Conservation (phyloP, 2,797 vertebrate genomes). For the Aythya fuligula region DNA sequence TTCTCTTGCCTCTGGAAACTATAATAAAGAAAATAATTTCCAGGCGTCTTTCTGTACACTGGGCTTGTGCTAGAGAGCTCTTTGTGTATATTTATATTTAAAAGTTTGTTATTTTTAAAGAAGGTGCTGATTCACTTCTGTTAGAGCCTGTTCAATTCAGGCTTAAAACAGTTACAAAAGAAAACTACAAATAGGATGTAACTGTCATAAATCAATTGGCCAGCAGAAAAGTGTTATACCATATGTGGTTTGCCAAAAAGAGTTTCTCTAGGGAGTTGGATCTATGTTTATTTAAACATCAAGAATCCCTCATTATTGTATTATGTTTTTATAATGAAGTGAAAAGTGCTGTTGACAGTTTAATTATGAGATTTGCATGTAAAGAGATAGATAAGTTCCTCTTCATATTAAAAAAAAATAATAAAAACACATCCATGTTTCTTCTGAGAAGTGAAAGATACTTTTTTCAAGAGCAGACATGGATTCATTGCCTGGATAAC, state of each 20-base stretch:
- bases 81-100: neutral
- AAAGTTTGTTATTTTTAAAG: neutral
- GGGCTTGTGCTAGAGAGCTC: neutral
- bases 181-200: neutral
- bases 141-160: neutral
- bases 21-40: neutral
- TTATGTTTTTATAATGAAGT: neutral
- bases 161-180: neutral
- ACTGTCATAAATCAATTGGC: neutral
- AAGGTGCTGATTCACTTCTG: neutral
- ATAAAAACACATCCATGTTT: rapidly evolving
- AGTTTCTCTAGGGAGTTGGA: neutral
- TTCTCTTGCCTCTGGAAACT: neutral
- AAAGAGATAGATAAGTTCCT: neutral
- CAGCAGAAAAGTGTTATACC: neutral
- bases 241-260: neutral
- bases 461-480: neutral
- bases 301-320: neutral
- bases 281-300: neutral
- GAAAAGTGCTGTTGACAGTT: neutral
- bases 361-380: neutral
- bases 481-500: neutral
- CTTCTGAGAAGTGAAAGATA: neutral
- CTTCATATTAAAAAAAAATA: neutral
- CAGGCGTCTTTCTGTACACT: neutral